Evolutionary conservation across 2,113 vertebrate genomes (phyloP).

Genomic region (Sialia sialis): DNA sequence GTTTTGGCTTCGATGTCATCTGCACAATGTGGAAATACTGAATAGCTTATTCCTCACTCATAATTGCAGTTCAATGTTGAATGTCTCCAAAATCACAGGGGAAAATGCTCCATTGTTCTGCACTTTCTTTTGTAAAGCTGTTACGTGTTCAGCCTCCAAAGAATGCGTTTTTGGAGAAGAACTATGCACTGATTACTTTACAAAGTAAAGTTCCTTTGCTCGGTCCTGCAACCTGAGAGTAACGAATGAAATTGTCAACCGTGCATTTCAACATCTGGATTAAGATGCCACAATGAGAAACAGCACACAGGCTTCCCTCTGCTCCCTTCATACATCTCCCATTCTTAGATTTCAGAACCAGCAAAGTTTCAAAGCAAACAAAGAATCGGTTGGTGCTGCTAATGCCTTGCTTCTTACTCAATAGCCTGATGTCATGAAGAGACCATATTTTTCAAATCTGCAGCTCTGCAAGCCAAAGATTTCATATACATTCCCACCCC

Average conservation of each 20-base stretch:
- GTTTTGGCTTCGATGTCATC: neutral
- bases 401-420: constrained; percentile 28
- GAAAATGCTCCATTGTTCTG: neutral
- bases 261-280: constrained; percentile 56
- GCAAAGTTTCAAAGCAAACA: constrained; percentile 20
- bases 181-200: neutral
- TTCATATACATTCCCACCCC: constrained; percentile 48
- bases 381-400: constrained; percentile 35
- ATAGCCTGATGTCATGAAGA: constrained; percentile 51
- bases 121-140: neutral
- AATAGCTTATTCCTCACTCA: neutral
- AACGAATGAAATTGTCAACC: constrained; percentile 31
- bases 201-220: neutral
- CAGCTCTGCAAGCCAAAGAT: neutral
- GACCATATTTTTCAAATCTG: constrained; percentile 49
- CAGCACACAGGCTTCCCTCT: neutral
- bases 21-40: neutral
- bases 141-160: neutral
- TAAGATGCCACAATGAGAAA: constrained; percentile 59
- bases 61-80: neutral
- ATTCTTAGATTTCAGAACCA: constrained; percentile 29
- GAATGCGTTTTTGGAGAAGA: neutral
- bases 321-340: constrained; percentile 2
- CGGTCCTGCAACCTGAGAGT: constrained; percentile 11
- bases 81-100: neutral